Base-by-base conservation (phyloP, 1,140 invertebrate species). In the Drosophila repleta region DNA sequence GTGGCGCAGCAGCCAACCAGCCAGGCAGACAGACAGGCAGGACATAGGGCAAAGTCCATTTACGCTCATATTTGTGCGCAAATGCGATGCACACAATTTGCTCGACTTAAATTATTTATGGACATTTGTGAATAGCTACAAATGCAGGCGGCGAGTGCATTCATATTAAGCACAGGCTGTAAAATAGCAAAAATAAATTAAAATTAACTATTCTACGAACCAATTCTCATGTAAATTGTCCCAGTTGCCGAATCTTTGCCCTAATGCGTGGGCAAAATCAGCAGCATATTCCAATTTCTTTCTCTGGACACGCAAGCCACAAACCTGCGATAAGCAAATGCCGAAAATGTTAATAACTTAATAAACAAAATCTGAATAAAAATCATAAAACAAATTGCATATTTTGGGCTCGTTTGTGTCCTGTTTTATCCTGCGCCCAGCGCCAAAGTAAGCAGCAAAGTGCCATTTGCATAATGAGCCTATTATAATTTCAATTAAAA, bases 401-500 rank as follows among this genome's bases (percentile, higher is more conserved):
- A 76, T 43, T 52, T 63, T 51, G 32, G 58, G 70, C 45, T 43
- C 39, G 39, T 17, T 1, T 51, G 49, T 66, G 39, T 63, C 21
- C 61, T 62, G 55, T 49, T n/a, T 35, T 21, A 41, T 24, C 21
- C 21, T 13, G 18, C 45, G 48, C 32, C 35, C 35, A 6, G 29
- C 24, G 4, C 17, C 39, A 46, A 72, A 67, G n/a, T 75, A 82
- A 82, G 74, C 78, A 73, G 78, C 79, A 75, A 78, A 64, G 35
- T 62, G 66, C 52, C 49, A 69, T 87, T 87, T 82, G 78, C 82
- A 85, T 85, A 85, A 85, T 85, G 64, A 85, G 83, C 74, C 78
- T 82, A 82, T 85, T 85, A 85, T 85, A 85, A 85, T 85, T 85
- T 87, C 78, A 85, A 85, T 85, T 85, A 85, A 85, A 85, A 82